Evolutionary conservation across 2,888 invertebrate species (phyloP), one percentile per base, ranked within the genome.

Genomic region (Sphecodes monilicornis): DNA sequence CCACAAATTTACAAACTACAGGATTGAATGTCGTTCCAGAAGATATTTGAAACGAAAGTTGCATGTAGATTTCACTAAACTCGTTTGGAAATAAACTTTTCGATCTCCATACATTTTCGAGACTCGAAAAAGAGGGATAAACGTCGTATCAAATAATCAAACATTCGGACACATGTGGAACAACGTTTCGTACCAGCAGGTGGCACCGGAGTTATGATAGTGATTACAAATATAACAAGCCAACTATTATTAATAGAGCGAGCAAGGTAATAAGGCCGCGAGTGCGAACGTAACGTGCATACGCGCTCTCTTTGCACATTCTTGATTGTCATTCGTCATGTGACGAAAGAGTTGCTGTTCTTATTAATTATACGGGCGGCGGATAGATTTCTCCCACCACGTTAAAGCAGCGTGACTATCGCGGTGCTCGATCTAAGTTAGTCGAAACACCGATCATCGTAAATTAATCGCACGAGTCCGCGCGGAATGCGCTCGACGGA

Each of bases 321-420:
- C 57, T 29, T 29, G 57, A 57, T 57, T 57, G 57, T 57, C 57
- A 57, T 57, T 26, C 57, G 26, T 57, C 57, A 57, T 57, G 57
- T 26, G 26, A 57, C 57, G 57, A 57, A 57, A 57, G 57, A 57
- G 57, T 26, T 26, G 57, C 3, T 26, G n/a, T 0, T 57, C 57
- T 57, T 57, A 29, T 64, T 64, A 64, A 64, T 64, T 64, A 32
- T 18, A 18, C 64, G 16, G 6, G 22, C 50, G 64, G 1, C 29
- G 26, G 64, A 64, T 64, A 64, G 29, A 64, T 64, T 64, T 64
- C 16, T 32, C 26, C 16, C 18, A 6, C 0, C 29, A n/a, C 26
- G 32, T 64, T 64, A 29, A 64, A 64, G 18, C 64, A 29, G 29
- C 29, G 66, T 66, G 10, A 22, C 22, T 36, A 22, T 26, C 29